These are phyloP conservation scores for Tragelaphus strepsiceros DNA, from an alignment of 2,113 vertebrate species.

Conservation along the genomic window DNA sequence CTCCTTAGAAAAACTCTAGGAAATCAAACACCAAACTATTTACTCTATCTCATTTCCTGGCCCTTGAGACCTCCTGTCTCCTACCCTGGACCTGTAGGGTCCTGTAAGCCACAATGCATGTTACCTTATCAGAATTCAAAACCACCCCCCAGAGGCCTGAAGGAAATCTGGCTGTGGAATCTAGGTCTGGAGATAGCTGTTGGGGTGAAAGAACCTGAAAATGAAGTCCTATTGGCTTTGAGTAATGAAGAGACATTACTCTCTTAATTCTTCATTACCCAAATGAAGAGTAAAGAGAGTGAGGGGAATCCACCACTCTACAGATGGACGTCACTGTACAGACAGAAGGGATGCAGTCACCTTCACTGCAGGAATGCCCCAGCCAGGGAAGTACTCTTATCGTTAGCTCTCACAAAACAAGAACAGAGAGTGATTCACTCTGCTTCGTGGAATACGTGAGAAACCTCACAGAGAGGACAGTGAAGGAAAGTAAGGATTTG, in stretches of 20 bases:
- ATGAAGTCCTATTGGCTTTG: not conserved
- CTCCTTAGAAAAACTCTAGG: not conserved
- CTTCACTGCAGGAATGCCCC: not conserved
- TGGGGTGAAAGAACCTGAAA: not conserved
- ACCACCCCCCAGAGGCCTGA: not conserved
- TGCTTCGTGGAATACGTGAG: not conserved
- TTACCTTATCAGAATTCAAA: not conserved
- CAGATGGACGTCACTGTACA: not conserved
- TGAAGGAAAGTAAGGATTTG: not conserved
- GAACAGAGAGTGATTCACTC: not conserved
- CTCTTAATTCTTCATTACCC: not conserved
- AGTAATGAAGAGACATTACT: not conserved
- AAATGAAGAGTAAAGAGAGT: not conserved
- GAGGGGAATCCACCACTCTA: not conserved
- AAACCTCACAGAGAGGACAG: not conserved
- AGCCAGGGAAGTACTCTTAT: not conserved
- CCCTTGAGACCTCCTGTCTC: not conserved
- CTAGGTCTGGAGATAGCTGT: not conserved
- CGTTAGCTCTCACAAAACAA: not conserved
- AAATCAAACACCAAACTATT: not conserved
- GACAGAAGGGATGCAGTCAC: accelerated
- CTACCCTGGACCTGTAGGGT: not conserved
- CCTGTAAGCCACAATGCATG: not conserved
- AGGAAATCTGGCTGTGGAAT: not conserved
- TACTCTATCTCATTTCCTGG: not conserved